Conservation (phyloP, 1,140 invertebrate genomes). For the Bombus terrestris region DNA sequence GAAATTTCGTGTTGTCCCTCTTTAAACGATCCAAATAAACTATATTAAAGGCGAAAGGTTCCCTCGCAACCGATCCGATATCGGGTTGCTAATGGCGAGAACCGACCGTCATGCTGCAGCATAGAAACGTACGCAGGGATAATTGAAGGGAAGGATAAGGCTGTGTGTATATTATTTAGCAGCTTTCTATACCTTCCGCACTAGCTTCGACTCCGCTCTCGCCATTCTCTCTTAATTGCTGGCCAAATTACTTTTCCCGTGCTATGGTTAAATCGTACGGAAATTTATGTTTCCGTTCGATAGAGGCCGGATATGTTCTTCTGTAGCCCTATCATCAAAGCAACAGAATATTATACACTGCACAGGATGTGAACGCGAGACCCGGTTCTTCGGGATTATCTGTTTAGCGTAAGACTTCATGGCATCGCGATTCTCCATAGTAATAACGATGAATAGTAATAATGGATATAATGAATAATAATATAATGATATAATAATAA, state of each 20-base stretch:
- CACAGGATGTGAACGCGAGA: neutral
- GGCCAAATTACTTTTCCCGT: constrained; percentile 72
- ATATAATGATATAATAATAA: too few relatives aligned
- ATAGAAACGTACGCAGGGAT: constrained; percentile 77
- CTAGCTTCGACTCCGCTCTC: neutral
- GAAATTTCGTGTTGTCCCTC: constrained; percentile 1
- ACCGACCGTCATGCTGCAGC: constrained; percentile 69
- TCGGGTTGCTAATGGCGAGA: constrained; percentile 80
- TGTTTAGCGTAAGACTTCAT: neutral
- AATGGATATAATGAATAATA: too few relatives aligned
- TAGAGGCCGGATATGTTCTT: neutral
- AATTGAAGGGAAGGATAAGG: constrained; percentile 77
- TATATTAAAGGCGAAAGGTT: constrained; percentile 43
- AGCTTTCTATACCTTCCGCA: constrained; percentile 33
- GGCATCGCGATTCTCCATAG: too few relatives aligned
- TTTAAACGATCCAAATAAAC: constrained; percentile 58
- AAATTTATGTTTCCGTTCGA: constrained; percentile 72
- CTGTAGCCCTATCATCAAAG: neutral
- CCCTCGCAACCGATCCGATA: constrained; percentile 69
- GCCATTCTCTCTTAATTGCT: constrained; percentile 71
- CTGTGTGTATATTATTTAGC: constrained; percentile 59
- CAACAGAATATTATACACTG: neutral
- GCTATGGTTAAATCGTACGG: constrained; percentile 65
- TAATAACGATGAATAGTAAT: too few relatives aligned
- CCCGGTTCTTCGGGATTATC: neutral